Base-by-base conservation (phyloP, 2,888 invertebrate species). In the Pachydiplax longipennis region DNA sequence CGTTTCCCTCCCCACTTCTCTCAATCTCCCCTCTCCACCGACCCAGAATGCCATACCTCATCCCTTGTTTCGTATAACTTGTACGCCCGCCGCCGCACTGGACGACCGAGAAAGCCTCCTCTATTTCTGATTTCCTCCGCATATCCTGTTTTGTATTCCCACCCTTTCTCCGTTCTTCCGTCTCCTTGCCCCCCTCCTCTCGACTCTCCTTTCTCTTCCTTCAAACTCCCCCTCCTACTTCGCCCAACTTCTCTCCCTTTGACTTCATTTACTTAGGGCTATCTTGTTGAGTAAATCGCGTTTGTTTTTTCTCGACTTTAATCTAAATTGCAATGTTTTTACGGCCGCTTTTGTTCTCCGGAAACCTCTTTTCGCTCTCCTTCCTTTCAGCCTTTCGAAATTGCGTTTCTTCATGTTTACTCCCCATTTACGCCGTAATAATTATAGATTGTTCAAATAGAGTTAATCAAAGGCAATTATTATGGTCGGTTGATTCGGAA, bases 261-360 rank as follows among this genome's bases (percentile, higher is more conserved):
- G 87, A 61, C 87, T 87, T 87, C 87, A 87, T 87, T 87, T 87
- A 87, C 87, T 87, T 87, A 87, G 61, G 87, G 58, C 61, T 61
- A 61, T 37, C 61, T 61, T 87, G 87, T 87, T 87, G 87, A 87
- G 87, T 58, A 65, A 87, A 87, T 87, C 87, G 87, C 87, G 87
- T 87, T 87, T 87, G 87, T 87, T 87, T 87, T 87, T 87, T 87
- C 87, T 87, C 87, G 87, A 61, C 58, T 87, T 87, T 61, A 87
- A 87, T 87, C 87, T 87, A 87, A 87, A 87, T 87, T 87, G 87
- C 87, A 87, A 37, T 58, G 58, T 87, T 87, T 87, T 61, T 37
- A 37, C 58, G 87, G 61, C 65, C 61, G 61, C 61, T 87, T 87
- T 87, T 58, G 58, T 87, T 61, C 37, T 87, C 61, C 35, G 61